Conservation (phyloP, 2,113 vertebrate species). For the Rhinoderma darwinii region DNA sequence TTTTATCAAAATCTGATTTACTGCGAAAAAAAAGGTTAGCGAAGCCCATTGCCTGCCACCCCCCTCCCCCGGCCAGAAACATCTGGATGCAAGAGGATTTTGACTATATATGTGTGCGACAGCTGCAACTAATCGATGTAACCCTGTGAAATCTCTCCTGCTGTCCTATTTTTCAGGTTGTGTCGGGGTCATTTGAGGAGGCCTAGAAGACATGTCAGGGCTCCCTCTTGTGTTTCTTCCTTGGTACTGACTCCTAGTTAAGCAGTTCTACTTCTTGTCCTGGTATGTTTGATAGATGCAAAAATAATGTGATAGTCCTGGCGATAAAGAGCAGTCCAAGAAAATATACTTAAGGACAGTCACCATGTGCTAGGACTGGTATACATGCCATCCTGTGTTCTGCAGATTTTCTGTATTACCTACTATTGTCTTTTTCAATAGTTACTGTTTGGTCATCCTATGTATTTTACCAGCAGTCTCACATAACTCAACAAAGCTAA, state of each 20-base stretch:
- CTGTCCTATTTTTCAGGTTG: conserved; percentile 43
- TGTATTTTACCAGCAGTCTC: no score
- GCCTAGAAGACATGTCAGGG: neutral
- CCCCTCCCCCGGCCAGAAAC: conserved; percentile 8
- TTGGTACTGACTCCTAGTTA: neutral
- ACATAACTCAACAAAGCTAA: no score
- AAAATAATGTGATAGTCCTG: neutral
- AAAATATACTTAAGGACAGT: neutral
- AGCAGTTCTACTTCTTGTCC: neutral
- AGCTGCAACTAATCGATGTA: conserved; percentile 33
- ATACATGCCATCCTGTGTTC: neutral
- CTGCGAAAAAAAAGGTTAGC: neutral
- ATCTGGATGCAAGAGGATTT: conserved; percentile 38
- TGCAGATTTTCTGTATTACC: no score
- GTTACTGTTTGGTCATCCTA: neutral
- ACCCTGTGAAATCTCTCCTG: conserved; percentile 27
- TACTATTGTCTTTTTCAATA: no score
- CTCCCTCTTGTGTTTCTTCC: conserved; percentile 27
- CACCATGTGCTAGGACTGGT: neutral
- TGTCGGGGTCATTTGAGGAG: conserved; percentile 24
- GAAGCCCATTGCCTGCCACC: neutral
- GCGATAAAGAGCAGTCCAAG: neutral
- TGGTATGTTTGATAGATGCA: neutral
- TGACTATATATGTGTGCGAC: conserved; percentile 16
- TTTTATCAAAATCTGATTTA: conserved; percentile 33